Percentiles rank a stretch among this genome's conserved stretches.
Evolutionary conservation across 2,113 vertebrate species (phyloP).

Genomic region (Equus quagga): DNA sequence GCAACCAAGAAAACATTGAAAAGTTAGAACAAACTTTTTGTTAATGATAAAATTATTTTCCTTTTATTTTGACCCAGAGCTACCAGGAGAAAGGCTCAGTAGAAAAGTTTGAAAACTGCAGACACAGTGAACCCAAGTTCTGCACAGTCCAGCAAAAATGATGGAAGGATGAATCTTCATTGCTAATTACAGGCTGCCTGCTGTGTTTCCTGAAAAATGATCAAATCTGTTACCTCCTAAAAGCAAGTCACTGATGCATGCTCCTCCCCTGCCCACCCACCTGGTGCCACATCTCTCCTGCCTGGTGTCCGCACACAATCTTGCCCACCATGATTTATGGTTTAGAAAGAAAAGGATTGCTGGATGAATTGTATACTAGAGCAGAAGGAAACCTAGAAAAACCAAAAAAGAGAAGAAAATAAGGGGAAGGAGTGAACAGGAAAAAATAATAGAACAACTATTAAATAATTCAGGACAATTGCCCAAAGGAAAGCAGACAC

Average conservation of each 20-base stretch:
- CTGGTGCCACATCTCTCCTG: background rate
- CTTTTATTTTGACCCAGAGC: background rate
- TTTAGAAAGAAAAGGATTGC: background rate
- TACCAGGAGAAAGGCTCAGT: background rate
- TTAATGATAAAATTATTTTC: slow-evolving; percentile 9
- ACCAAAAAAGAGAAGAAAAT: background rate
- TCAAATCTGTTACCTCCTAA: background rate
- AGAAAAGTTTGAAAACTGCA: slow-evolving; percentile 41
- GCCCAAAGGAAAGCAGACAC: slow-evolving; percentile 56
- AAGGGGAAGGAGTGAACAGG: background rate
- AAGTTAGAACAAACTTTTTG: background rate
- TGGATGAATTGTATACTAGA: background rate
- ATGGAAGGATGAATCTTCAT: slow-evolving; percentile 42
- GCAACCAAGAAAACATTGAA: background rate
- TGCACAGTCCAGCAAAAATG: background rate
- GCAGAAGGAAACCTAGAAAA: background rate
- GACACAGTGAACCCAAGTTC: background rate
- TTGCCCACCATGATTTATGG: background rate
- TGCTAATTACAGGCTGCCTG: background rate
- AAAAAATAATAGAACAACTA: background rate
- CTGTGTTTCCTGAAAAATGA: slow-evolving; percentile 21
- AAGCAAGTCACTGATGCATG: background rate
- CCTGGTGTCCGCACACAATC: background rate
- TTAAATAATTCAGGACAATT: slow-evolving; percentile 70
- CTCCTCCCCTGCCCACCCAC: background rate